A percentile compares a stretch with the other conserved stretches of the same genome.
Evolutionary conservation across 2,888 invertebrate species (phyloP).

Genomic region (Adela reaumurella): DNA sequence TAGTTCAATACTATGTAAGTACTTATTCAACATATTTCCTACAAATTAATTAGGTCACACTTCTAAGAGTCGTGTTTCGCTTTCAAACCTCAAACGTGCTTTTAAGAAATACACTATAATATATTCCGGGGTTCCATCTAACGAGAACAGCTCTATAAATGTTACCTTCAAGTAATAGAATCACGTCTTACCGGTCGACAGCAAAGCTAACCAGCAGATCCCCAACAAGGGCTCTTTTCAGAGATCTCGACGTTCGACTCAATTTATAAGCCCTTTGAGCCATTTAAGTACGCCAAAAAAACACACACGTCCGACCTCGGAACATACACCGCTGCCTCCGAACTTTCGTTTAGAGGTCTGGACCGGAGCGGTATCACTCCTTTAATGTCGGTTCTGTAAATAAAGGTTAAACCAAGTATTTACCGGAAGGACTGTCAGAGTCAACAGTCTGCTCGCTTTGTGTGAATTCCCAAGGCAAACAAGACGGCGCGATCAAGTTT

Average conservation of each 20-base stretch:
- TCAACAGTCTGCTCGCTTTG: constrained; percentile 48
- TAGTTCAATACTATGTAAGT: too few relatives aligned
- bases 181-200: too few relatives aligned
- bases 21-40: too few relatives aligned
- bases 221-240: too few relatives aligned
- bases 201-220: too few relatives aligned
- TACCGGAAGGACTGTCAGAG: constrained; percentile 36
- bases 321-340: background rate
- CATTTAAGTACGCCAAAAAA: background rate
- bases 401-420: constrained; percentile 45
- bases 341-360: background rate
- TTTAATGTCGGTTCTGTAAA: constrained; percentile 39
- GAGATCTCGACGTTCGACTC: background rate
- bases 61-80: too few relatives aligned
- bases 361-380: constrained; percentile 18
- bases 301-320: background rate
- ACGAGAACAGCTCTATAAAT: too few relatives aligned
- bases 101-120: too few relatives aligned
- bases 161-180: too few relatives aligned
- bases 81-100: too few relatives aligned
- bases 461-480: constrained; percentile 38
- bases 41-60: too few relatives aligned
- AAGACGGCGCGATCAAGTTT: constrained; percentile 15
- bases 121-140: too few relatives aligned
- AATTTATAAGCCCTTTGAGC: background rate